Base-by-base conservation (phyloP, 2,113 vertebrate species). In the Ochotona curzoniae region DNA sequence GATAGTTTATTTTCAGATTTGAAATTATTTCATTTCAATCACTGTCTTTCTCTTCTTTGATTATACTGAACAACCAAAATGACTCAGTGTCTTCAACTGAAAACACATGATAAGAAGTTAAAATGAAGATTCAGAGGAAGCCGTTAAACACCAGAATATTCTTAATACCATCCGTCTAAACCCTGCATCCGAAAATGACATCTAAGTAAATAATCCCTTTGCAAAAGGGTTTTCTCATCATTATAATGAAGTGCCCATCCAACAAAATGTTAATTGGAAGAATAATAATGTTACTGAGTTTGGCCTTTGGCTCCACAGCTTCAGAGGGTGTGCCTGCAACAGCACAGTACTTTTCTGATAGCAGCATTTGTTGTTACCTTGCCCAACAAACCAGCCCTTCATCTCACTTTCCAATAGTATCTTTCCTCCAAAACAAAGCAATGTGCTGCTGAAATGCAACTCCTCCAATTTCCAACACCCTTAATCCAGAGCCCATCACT, bases 291-390 rank as follows among this genome's bases (percentile, higher is more conserved):
- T 23, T 47, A 30, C 5, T 70, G 7, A 73, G 60, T 54, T 84
- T 89, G 18, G 7, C 20, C 6, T 10, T 49, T 66, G 73, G 9
- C 47, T 28, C 5, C 23, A n/a, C 1, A 90, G 23, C 44, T 61
- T 47, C 3, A 12, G 4, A 32, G 1, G 1, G 1, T 71, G 23
- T 64, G 26, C 7, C 1, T 30, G 18, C 14, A 51, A 17, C 9
- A 66, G 26, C 49, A 11, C 26, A 57, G 63, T 3, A 0, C 11
- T 78, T 66, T 15, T 4, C 7, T 35, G 26, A 28, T 63, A 76
- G 23, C 2, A 69, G 44, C 9, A 4, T 49, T 54, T 15, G 18
- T 1, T 14, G 49, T 61, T 30, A 51, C 14, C n/a, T 51, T 49
- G 12, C 14, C 32, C 28, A 83, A 30, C 7, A 21, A 76, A 1